phyloP scores from a whole-genome alignment of 2,888 invertebrate species.

The Tyria jacobaeae region DNA sequence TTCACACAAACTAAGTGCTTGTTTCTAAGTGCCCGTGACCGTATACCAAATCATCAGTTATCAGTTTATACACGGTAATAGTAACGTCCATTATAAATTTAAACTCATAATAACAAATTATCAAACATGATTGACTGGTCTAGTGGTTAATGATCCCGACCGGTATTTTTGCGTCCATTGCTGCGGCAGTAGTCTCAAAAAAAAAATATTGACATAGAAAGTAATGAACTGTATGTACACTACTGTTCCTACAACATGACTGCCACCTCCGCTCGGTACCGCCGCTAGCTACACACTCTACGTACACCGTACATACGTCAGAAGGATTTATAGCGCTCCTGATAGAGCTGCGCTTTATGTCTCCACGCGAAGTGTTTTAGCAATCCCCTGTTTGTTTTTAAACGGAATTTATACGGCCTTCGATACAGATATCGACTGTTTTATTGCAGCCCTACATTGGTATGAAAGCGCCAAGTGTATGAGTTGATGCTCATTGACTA shows the following conservation, averaged over 20 bases:
- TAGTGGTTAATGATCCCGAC: no score
- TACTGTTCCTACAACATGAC: slow-evolving; percentile 12
- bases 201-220: no score
- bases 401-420: slow-evolving; percentile 50
- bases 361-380: slow-evolving; percentile 50
- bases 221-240: no score
- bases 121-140: no score
- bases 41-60: no score
- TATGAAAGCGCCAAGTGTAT: slow-evolving; percentile 12
- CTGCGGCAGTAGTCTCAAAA: no score
- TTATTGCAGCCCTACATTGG: slow-evolving; percentile 39
- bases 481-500: background rate
- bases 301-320: slow-evolving; percentile 28
- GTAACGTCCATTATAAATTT: no score
- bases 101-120: no score
- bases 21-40: no score
- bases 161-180: no score
- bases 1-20: no score
- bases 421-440: slow-evolving; percentile 46
- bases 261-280: slow-evolving; percentile 8
- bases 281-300: slow-evolving; percentile 16
- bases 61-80: no score
- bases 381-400: slow-evolving; percentile 55
- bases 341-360: slow-evolving; percentile 58
- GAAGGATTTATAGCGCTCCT: slow-evolving; percentile 58